Base-by-base conservation (phyloP, 2,113 vertebrate genomes). In the Procapra przewalskii region DNA sequence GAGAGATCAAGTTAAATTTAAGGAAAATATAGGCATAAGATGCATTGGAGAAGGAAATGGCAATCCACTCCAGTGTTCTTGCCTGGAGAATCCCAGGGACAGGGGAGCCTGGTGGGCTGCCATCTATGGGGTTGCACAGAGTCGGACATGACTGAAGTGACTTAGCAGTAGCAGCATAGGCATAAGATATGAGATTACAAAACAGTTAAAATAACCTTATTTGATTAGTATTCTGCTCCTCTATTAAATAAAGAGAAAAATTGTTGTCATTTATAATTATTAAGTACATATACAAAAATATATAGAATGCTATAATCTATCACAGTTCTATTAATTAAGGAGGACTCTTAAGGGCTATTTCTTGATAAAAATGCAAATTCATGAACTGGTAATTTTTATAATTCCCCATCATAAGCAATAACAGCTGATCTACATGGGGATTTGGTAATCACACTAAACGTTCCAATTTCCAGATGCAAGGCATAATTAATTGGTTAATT, bases 301-400 rank as follows among this genome's bases (percentile, higher is more conserved):
- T 7, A 29, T n/a, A 86, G 82, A 87, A 84, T 27, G 5, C 7
- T 88, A 17, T 95, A 87, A 81, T 33, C 31, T 93, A 82, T 89
- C 48, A 62, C 7, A 54, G 8, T 55, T 90, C n/a, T 90, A 54
- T 85, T 40, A 90, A 92, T 79, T 90, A 93, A 97, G 17, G 25
- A 81, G n/a, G 90, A 62, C 33, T 80, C 67, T 81, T 60, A 6
- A 75, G 17, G 5, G 36, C 29, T 71, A 4, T 79, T 80, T 89
- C 52, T 93, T 21, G 14, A 40, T 96, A 94, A 59, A 84, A 95
- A 85, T 40, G 57, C 8, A 93, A 92, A 97, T 88, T 79, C 5
- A 86, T 59, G 12, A 62, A 64, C 54, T 95, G 75, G 23, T 62
- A 77, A 90, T 95, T 96, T 96, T 88, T 91, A 54, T 52, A 97